A percentile compares a stretch with the other conserved stretches of the same genome.
phyloP scores from a whole-genome alignment of 2,888 invertebrate genomes.

The Drosophila kokeensis region DNA sequence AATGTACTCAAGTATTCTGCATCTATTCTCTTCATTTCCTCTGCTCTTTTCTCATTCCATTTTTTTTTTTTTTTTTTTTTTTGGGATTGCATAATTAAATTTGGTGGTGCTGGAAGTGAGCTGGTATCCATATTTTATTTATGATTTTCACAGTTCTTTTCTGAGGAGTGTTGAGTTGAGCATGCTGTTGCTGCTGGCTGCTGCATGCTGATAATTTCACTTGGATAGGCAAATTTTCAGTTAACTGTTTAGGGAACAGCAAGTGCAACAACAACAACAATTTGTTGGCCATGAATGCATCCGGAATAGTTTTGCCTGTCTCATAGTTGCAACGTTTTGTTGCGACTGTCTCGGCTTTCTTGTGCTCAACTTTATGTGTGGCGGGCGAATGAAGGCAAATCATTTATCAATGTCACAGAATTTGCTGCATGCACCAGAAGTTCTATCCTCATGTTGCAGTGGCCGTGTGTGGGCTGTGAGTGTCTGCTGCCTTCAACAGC shows the following conservation, averaged over 20 bases:
- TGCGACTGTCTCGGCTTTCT: slow-evolving; percentile 61
- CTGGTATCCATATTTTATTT: slow-evolving; percentile 69
- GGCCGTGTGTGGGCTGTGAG: not conserved
- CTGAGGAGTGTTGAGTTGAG: slow-evolving; percentile 40
- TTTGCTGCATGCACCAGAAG: slow-evolving; percentile 76
- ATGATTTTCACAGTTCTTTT: slow-evolving; percentile 56
- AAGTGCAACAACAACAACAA: slow-evolving; percentile 68
- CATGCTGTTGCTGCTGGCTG: slow-evolving; percentile 29
- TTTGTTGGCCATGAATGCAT: slow-evolving; percentile 76
- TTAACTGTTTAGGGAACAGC: slow-evolving; percentile 78
- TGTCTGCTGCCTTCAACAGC: slow-evolving; percentile 29
- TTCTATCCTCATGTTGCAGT: slow-evolving; percentile 29
- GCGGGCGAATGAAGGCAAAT: slow-evolving; percentile 52
- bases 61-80: not conserved
- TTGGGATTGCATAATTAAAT: slow-evolving; percentile 60
- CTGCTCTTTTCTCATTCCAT: not conserved
- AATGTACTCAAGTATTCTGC: slow-evolving; percentile 36
- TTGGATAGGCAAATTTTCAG: slow-evolving; percentile 55
- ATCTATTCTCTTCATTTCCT: not conserved
- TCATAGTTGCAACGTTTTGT: slow-evolving; percentile 33
- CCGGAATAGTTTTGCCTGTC: slow-evolving; percentile 33
- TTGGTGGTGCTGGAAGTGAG: slow-evolving; percentile 26
- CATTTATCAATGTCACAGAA: slow-evolving; percentile 80
- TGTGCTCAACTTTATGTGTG: slow-evolving; percentile 62
- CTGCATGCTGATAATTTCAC: slow-evolving; percentile 61